Conservation (phyloP, 1,140 invertebrate species). For the Tetragonula clypearis region DNA sequence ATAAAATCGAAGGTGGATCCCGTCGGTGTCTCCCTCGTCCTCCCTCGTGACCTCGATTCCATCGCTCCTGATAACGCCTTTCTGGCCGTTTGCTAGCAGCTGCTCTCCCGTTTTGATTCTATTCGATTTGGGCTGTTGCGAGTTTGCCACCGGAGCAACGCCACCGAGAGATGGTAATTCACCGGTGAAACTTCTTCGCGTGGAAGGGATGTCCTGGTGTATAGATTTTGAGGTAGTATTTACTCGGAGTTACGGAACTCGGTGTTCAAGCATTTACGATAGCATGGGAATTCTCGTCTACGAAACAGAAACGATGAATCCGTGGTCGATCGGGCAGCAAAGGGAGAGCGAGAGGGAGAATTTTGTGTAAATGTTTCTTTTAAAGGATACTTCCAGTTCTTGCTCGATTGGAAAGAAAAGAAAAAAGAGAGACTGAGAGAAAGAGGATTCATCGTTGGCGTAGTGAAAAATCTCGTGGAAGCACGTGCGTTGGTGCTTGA, state of each 20-base stretch:
- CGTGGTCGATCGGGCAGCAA: background rate
- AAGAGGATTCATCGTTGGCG: background rate
- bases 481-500: conserved; percentile 21
- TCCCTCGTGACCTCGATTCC: conserved; percentile 22
- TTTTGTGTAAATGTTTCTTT: background rate
- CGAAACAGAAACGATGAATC: background rate
- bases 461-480: conserved; percentile 5
- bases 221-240: background rate
- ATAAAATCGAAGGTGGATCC: background rate
- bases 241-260: background rate
- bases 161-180: background rate
- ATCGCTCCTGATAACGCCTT: conserved; percentile 1
- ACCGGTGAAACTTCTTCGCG: background rate
- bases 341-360: background rate
- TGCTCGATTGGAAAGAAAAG: background rate
- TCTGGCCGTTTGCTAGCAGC: background rate
- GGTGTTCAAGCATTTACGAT: background rate
- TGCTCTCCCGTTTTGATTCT: background rate
- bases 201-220: background rate
- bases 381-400: background rate
- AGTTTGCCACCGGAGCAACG: background rate
- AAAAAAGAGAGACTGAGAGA: background rate
- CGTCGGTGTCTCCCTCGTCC: background rate
- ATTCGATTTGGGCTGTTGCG: background rate
- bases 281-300: background rate